Evolutionary conservation across 2,797 vertebrate species (phyloP), one percentile per base, ranked within the genome.

Genomic region (Pelobates cultripes): DNA sequence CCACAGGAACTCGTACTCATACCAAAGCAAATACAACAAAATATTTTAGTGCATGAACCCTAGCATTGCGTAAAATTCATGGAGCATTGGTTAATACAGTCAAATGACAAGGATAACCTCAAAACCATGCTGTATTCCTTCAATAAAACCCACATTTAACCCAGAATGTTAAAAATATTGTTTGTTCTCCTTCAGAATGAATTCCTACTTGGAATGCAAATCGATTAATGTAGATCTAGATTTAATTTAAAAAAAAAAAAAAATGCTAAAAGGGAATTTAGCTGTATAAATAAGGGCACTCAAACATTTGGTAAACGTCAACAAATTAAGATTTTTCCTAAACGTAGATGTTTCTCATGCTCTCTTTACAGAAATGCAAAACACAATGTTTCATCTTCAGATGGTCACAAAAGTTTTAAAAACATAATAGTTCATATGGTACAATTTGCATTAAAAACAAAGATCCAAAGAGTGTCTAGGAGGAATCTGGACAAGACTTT

Each of bases 371-470:
- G 42, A 15, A 3, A 40, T 28, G 15, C n/a, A 64, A 12, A 64
- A 6, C 7, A 1, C 61, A 64, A 28, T 10, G 3, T 51, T 51
- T 51, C 47, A 57, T 57, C 55, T 57, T 57, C 66, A 68, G 8
- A 41, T 42, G 40, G 28, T 6, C 5, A 6, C 47, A 51, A 66
- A 68, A 44, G 9, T 14, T 14, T 8, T 44, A n/a, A 44, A 44
- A 73, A 63, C 72, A 51, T 2, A 81, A 72, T 3, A 3, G 61
- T 64, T 64, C 7, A 3, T 44, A 12, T 9, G 4, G 45, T 43
- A 69, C 79, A 86, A 53, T 83, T 82, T 82, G 82, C 87, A 87
- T 8, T 68, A 40, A 45, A 45, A 70, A 55, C 0, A 0, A 0
- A 9, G 0, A n/a, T 53, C 44, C 5, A 63, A 51, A 51, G 10